Evolutionary conservation across 2,797 vertebrate species (phyloP).

Genomic region (Leptoclinus maculatus): DNA sequence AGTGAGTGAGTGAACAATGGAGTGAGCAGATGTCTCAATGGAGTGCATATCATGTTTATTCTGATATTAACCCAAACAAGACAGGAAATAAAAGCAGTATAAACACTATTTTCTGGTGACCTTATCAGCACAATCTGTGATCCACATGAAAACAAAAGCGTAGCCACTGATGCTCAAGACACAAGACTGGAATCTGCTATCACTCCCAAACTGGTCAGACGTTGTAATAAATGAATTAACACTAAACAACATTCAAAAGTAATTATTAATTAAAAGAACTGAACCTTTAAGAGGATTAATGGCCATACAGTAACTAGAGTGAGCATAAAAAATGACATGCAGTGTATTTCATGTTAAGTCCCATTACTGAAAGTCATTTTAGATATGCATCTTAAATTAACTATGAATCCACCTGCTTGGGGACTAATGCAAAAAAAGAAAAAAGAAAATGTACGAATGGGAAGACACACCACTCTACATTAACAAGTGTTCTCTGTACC

Average conservation of each 20-base stretch:
- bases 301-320: not conserved
- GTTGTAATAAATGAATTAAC: not conserved
- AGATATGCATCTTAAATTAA: conserved; percentile 5
- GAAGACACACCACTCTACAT: conserved; percentile 27
- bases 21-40: not conserved
- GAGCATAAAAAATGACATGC: not conserved
- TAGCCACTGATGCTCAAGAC: not conserved
- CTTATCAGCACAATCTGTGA: not conserved
- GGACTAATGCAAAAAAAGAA: conserved; percentile 36
- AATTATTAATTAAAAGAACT: not conserved
- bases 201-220: not conserved
- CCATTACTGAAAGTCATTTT: not conserved
- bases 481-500: conserved; percentile 50
- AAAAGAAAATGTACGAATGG: not conserved
- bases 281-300: not conserved
- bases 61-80: not conserved
- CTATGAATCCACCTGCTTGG: conserved; percentile 13
- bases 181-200: not conserved
- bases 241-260: not conserved
- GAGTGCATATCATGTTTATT: not conserved
- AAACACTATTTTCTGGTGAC: not conserved
- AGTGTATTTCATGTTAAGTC: not conserved
- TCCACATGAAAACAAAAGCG: not conserved
- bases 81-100: not conserved
- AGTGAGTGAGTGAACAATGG: not conserved